These are phyloP conservation scores for Helostoma temminkii DNA, from an alignment of 2,797 vertebrate genomes.

Conservation along the genomic window DNA sequence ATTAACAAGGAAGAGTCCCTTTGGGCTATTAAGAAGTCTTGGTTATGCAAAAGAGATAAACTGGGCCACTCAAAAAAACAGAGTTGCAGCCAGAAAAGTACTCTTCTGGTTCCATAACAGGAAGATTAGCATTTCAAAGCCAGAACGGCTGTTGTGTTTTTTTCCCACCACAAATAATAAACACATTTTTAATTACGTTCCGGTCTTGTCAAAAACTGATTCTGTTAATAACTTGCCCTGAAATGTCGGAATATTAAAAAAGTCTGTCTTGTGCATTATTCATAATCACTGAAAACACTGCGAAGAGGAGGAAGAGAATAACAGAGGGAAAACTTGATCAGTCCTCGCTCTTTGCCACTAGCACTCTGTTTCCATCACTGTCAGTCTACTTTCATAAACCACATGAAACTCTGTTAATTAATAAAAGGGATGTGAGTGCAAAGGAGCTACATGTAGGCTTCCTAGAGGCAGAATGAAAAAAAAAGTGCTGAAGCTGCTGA, in stretches of 20 bases:
- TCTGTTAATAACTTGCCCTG: slow-evolving; percentile 74
- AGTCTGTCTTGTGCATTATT: slow-evolving; percentile 74
- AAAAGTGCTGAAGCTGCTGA: slow-evolving; percentile 41
- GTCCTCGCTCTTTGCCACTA: slow-evolving; percentile 43
- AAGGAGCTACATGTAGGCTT: slow-evolving; percentile 18
- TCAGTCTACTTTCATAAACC: slow-evolving; percentile 53
- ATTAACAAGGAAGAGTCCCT: slow-evolving; percentile 32
- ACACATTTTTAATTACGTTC: slow-evolving; percentile 81
- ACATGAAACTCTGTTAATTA: slow-evolving; percentile 62
- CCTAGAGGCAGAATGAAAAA: slow-evolving; percentile 40
- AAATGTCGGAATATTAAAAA: slow-evolving; percentile 80
- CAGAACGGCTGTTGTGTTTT: slow-evolving; percentile 53
- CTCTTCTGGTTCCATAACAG: slow-evolving; percentile 51
- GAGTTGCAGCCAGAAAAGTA: slow-evolving; percentile 49
- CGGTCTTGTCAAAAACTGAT: slow-evolving; percentile 73
- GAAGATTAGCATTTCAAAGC: slow-evolving; percentile 82
- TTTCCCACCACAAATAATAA: slow-evolving; percentile 71
- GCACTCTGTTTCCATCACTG: slow-evolving; percentile 54
- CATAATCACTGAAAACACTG: slow-evolving; percentile 57
- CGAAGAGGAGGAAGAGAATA: slow-evolving; percentile 18
- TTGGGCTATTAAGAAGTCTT: slow-evolving; percentile 52
- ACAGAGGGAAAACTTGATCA: slow-evolving; percentile 37
- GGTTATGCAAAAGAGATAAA: slow-evolving; percentile 75
- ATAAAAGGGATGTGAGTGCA: slow-evolving; percentile 39
- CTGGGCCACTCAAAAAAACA: slow-evolving; percentile 59